These are phyloP conservation scores for Aphyosemion australe DNA, from an alignment of 2,113 vertebrate species.

Conservation along the genomic window DNA sequence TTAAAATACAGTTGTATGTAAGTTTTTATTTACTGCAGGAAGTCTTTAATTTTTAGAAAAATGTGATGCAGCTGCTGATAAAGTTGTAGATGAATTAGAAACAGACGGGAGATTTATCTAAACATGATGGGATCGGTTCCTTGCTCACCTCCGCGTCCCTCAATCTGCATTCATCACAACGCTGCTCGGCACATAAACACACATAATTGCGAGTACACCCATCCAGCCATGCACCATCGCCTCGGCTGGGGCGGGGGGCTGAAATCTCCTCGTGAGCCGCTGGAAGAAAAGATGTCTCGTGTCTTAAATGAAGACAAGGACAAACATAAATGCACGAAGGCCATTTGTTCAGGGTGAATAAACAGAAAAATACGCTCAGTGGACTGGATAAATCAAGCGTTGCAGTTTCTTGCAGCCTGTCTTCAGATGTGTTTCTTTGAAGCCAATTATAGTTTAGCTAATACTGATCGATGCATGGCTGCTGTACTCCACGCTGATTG, in stretches of 20 bases:
- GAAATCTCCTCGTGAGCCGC: neutral
- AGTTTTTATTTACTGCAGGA: no score
- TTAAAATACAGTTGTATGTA: no score
- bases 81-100: neutral
- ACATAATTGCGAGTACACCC: conserved; percentile 69
- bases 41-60: no score
- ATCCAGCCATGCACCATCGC: conserved; percentile 60
- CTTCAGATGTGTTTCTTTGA: no score
- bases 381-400: neutral
- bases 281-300: conserved; percentile 33
- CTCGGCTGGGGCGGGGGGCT: conserved; percentile 33
- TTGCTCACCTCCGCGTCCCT: conserved; percentile 32
- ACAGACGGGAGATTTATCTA: no score
- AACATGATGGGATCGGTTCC: neutral
- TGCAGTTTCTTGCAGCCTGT: neutral
- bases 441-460: conserved; percentile 46
- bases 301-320: conserved; percentile 1
- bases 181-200: conserved; percentile 27
- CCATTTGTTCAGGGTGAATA: conserved; percentile 51
- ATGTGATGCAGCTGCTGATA: neutral
- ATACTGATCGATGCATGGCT: conserved; percentile 38
- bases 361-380: conserved; percentile 19
- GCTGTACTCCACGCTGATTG: conserved; percentile 47
- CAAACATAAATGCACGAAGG: conserved; percentile 26
- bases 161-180: conserved; percentile 57